Percentiles rank a stretch among this genome's conserved stretches.
Conservation (phyloP, 1,140 invertebrate species). For the Sycophila sp. region DNA sequence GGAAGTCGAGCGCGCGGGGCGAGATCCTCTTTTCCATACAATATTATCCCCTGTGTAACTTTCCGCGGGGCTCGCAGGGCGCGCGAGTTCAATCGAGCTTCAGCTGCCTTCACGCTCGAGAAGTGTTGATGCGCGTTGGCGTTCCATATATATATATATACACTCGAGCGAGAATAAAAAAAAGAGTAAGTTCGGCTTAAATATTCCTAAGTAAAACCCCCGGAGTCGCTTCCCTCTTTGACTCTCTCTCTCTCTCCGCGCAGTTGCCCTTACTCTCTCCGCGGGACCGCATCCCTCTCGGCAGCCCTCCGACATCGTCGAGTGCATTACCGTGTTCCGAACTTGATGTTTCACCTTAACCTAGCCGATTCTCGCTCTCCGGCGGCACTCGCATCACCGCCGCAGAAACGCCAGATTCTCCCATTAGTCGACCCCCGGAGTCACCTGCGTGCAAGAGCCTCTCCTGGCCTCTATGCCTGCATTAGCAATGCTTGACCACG, state of each 20-base stretch:
- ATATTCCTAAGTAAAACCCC: slow-evolving; percentile 57
- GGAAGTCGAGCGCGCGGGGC: too few relatives aligned
- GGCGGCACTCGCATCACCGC: neutral
- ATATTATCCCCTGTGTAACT: slow-evolving; percentile 22
- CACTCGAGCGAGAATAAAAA: neutral
- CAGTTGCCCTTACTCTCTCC: neutral
- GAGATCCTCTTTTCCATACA: neutral
- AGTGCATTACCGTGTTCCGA: slow-evolving; percentile 56
- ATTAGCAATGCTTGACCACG: neutral
- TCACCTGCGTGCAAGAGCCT: too few relatives aligned
- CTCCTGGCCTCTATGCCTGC: too few relatives aligned
- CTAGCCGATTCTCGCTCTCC: slow-evolving; percentile 31
- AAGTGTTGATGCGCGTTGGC: slow-evolving; percentile 27
- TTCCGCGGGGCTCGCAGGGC: slow-evolving; percentile 2
- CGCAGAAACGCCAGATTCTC: slow-evolving; percentile 16
- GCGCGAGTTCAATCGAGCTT: slow-evolving; percentile 47
- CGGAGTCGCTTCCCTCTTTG: neutral
- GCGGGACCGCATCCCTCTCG: slow-evolving; percentile 37
- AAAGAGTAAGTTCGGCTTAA: slow-evolving; percentile 43
- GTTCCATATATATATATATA: neutral
- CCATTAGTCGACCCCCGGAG: too few relatives aligned
- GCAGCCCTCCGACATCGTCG: slow-evolving; percentile 46
- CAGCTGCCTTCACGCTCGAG: slow-evolving; percentile 44
- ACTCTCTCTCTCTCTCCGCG: slow-evolving; percentile 13
- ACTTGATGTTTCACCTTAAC: slow-evolving; percentile 54